These are phyloP conservation scores for Thecophora atra DNA, from an alignment of 2,888 invertebrate genomes.

Conservation along the genomic window DNA sequence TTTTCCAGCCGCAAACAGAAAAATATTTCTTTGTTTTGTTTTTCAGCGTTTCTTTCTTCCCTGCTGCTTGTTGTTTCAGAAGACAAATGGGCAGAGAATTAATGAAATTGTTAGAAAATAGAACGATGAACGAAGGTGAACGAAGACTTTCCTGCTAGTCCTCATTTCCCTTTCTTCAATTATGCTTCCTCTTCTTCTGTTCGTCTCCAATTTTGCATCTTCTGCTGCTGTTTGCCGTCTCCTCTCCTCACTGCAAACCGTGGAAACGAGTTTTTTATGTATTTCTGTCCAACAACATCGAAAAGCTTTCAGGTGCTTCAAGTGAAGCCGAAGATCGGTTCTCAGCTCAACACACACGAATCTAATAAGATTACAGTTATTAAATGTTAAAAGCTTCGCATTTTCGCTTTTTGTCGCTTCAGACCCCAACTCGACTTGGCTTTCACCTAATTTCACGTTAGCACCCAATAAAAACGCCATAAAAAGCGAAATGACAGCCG, in stretches of 20 bases:
- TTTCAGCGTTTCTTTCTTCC: neutral
- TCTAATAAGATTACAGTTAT: constrained; percentile 21
- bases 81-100: constrained; percentile 65
- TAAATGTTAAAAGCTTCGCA: constrained; percentile 25
- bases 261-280: too few species aligned
- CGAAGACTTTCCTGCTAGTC: neutral
- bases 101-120: constrained; percentile 67
- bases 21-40: neutral
- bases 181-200: too few species aligned
- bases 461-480: constrained; percentile 25
- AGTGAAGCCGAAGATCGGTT: neutral
- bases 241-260: too few species aligned
- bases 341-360: neutral
- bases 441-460: neutral
- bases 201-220: too few species aligned
- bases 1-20: too few species aligned
- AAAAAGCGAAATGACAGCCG: constrained; percentile 30
- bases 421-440: neutral
- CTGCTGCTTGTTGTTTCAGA: constrained; percentile 36
- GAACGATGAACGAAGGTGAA: constrained; percentile 54
- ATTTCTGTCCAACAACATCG: neutral
- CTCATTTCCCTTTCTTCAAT: too few species aligned
- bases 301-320: constrained; percentile 18
- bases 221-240: too few species aligned
- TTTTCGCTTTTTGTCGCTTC: neutral